Evolutionary conservation across 2,113 vertebrate genomes (phyloP).

Genomic region (Clarias magur): DNA sequence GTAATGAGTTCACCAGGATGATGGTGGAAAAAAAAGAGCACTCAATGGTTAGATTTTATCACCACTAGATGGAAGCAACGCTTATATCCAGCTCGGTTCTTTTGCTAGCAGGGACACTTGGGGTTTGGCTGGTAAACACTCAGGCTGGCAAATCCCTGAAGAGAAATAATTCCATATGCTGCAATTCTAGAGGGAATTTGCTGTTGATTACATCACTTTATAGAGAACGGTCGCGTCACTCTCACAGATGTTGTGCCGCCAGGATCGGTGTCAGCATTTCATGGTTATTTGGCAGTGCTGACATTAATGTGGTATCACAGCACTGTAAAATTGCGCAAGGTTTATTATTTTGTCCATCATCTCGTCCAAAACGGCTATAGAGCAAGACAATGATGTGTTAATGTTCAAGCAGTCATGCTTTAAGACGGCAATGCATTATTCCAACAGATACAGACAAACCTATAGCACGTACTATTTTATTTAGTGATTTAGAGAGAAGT

Average conservation of each 20-base stretch:
- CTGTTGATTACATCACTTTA: conserved; percentile 47
- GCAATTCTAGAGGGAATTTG: conserved; percentile 38
- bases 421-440: conserved; percentile 8
- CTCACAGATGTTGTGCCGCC: conserved; percentile 32
- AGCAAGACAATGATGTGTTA: conserved; percentile 23
- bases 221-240: conserved; percentile 22
- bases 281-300: conserved; percentile 45
- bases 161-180: conserved; percentile 45
- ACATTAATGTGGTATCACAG: conserved; percentile 46
- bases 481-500: neutral
- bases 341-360: conserved; percentile 53
- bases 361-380: conserved; percentile 34
- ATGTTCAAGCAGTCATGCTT: conserved; percentile 25
- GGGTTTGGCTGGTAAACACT: conserved; percentile 39
- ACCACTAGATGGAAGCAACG: conserved; percentile 49
- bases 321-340: conserved; percentile 38
- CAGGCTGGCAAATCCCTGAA: conserved; percentile 13
- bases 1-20: no score
- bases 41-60: neutral
- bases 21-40: no score
- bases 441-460: conserved; percentile 1
- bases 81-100: neutral
- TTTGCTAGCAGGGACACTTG: conserved; percentile 17
- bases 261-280: conserved; percentile 37
- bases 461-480: conserved; percentile 24